Conservation (phyloP, 2,797 vertebrate species). For the Aselliscus stoliczkanus region DNA sequence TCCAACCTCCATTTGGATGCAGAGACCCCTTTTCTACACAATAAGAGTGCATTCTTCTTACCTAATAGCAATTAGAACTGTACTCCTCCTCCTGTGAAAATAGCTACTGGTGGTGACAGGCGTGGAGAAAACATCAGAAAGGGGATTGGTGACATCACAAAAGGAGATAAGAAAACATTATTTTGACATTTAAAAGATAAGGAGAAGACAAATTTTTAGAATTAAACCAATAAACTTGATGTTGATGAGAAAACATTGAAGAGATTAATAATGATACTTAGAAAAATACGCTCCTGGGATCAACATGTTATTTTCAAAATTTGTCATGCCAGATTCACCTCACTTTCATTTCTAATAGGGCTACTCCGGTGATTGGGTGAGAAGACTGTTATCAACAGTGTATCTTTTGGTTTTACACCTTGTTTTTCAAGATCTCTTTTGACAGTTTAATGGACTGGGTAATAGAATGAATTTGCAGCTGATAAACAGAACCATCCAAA, state of each 20-base stretch:
- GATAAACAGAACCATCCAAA: slow-evolving; percentile 24
- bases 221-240: neutral
- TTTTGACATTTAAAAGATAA: neutral
- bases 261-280: neutral
- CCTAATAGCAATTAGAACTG: neutral
- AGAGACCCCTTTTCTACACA: neutral
- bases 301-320: neutral
- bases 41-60: neutral
- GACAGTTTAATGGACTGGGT: neutral
- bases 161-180: neutral
- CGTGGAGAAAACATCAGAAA: neutral
- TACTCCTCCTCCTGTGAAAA: neutral
- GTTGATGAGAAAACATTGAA: neutral
- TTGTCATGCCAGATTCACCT: neutral
- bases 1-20: neutral
- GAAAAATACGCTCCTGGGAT: neutral
- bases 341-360: neutral
- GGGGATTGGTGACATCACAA: neutral
- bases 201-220: neutral
- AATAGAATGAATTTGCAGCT: slow-evolving; percentile 17
- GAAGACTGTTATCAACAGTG: neutral
- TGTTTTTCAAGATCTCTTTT: neutral
- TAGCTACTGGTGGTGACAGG: neutral
- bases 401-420: neutral
- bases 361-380: neutral